Base-by-base conservation (phyloP, 2,797 vertebrate genomes). In the Ara ararauna region DNA sequence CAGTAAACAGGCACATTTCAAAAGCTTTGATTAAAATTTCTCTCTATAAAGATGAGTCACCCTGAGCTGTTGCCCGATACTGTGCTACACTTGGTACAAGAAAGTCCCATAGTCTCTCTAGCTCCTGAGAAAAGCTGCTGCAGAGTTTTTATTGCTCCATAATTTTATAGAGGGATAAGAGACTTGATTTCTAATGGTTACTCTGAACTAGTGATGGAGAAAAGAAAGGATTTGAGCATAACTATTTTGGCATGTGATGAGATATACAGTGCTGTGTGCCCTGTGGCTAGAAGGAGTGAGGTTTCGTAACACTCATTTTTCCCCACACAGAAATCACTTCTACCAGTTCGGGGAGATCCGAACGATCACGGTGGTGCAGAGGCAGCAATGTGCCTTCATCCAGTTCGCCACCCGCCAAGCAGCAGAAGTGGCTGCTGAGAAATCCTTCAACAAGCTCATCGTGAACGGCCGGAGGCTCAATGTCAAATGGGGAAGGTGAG, bases 271-370 rank as follows among this genome's bases (percentile, higher is more conserved):
- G 45, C 62, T 16, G 0, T 45, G 17, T 22, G 48, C 23, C 11
- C 34, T 42, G 51, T 6, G 1, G 34, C 11, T 27, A 8, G 20
- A 20, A 64, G 56, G 53, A 77, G 14, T 8, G 5, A 16, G 1
- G 2, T 34, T 84, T 64, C 34, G 5, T 26, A 7, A 29, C 15
- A 0, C 0, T 32, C 34, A 47, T 68, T 30, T 38, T 47, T 8
- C 45, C 4, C 77, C 4, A 15, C 53, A 7, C 95, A 99, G 99
- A 98, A 99, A 98, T 97, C 99, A 99, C 93, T 99, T 99, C 93
- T 99, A 99, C 96, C 99, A 99, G 97, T 99, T 99, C 94, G 99
- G 99, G 36, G 99, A 99, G 98, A 99, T 99, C 67, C 98, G 99
- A 51, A 99, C 99, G 2, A 99, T 99, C 89, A 99, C 99, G 0